phyloP scores from a whole-genome alignment of 1,140 invertebrate species.

The Acromyrmex heyeri region DNA sequence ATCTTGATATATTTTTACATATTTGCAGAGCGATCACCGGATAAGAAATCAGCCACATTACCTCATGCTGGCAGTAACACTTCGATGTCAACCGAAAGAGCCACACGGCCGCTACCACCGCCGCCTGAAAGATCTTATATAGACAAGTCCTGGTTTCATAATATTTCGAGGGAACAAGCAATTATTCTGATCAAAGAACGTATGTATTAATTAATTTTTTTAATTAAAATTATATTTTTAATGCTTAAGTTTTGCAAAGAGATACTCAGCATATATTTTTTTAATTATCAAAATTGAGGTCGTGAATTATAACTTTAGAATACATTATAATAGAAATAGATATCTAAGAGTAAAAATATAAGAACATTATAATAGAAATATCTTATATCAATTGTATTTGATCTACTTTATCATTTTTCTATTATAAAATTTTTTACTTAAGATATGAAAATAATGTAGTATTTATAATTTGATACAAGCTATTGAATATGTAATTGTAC shows the following conservation, averaged over 20 bases:
- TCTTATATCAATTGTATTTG: not conserved
- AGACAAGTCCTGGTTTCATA: slow-evolving; percentile 85
- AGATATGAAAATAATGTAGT: not conserved
- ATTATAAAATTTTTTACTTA: not conserved
- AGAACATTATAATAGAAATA: not conserved
- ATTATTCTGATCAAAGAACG: slow-evolving; percentile 82
- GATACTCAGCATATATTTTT: not conserved
- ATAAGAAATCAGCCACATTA: slow-evolving; percentile 83
- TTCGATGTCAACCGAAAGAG: slow-evolving; percentile 79
- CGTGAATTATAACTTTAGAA: not conserved
- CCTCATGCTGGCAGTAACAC: slow-evolving; percentile 79
- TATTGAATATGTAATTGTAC: slow-evolving; percentile 1
- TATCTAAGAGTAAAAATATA: no score
- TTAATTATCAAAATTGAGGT: slow-evolving; percentile 5
- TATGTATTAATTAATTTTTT: slow-evolving; percentile 68
- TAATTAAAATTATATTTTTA: slow-evolving; percentile 1
- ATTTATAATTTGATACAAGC: slow-evolving; percentile 9
- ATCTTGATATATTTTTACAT: slow-evolving; percentile 19
- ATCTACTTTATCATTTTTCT: not conserved
- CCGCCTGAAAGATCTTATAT: slow-evolving; percentile 81
- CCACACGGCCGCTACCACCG: slow-evolving; percentile 82
- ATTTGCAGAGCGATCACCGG: slow-evolving; percentile 82
- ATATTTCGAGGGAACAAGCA: slow-evolving; percentile 82
- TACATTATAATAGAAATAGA: not conserved
- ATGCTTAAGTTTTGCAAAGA: not conserved